These are phyloP conservation scores for Drosophila parthenogenetica DNA, from an alignment of 2,888 invertebrate genomes.

Conservation along the genomic window DNA sequence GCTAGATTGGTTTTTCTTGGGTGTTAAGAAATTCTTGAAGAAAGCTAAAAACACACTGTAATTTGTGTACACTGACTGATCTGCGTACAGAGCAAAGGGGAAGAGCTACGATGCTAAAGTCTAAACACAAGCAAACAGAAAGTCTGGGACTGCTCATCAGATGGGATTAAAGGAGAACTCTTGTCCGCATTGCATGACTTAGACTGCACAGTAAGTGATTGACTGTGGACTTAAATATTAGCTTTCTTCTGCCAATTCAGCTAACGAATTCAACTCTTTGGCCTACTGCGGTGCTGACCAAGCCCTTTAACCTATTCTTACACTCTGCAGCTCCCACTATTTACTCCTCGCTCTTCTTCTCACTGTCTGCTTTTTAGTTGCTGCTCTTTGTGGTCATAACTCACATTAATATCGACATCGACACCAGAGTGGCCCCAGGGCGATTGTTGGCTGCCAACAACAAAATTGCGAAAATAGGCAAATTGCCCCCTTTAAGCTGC, in stretches of 20 bases:
- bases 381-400: slow-evolving; percentile 46
- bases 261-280: too few relatives aligned
- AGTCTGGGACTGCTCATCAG: too few relatives aligned
- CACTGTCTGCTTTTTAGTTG: neutral
- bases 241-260: too few relatives aligned
- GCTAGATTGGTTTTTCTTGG: slow-evolving; percentile 8
- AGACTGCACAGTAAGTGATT: too few relatives aligned
- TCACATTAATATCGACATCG: slow-evolving; percentile 58
- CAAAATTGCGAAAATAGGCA: slow-evolving; percentile 32
- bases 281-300: neutral
- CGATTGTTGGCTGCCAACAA: slow-evolving; percentile 2
- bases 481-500: slow-evolving; percentile 30
- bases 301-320: slow-evolving; percentile 45
- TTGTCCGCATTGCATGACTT: too few relatives aligned
- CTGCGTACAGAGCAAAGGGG: too few relatives aligned
- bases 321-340: slow-evolving; percentile 1
- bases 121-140: too few relatives aligned
- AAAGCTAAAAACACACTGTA: neutral
- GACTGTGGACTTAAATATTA: too few relatives aligned
- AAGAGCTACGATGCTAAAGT: too few relatives aligned
- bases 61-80: too few relatives aligned
- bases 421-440: slow-evolving; percentile 56
- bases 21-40: neutral
- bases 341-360: neutral
- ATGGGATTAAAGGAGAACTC: too few relatives aligned